Conservation (phyloP, 2,888 invertebrate genomes). For the Autographa gamma region DNA sequence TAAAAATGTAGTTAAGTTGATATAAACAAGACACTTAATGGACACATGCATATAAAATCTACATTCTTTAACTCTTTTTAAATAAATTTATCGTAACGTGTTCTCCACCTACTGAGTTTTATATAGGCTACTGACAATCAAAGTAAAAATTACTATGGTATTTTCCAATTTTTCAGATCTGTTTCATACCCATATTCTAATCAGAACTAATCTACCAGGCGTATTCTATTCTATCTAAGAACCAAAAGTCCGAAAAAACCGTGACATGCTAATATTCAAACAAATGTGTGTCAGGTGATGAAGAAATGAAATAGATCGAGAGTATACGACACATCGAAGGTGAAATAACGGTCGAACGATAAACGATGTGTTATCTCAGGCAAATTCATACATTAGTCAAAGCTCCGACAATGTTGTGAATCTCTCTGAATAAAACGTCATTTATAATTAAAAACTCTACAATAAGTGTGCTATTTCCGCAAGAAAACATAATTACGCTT, state of each 20-base stretch:
- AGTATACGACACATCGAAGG: constrained; percentile 21
- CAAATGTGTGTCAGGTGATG: constrained; percentile 10
- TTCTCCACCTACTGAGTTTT: neutral
- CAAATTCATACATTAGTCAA: constrained; percentile 20
- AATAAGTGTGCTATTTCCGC: constrained; percentile 8
- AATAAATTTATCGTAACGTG: neutral
- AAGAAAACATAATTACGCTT: constrained; percentile 17
- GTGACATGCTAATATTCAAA: neutral
- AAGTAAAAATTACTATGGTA: neutral
- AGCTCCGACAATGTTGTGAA: constrained; percentile 7
- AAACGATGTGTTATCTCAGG: constrained; percentile 39
- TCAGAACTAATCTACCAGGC: neutral
- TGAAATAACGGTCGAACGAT: constrained; percentile 28
- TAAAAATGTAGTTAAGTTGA: neutral
- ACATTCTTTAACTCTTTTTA: neutral
- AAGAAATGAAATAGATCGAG: neutral
- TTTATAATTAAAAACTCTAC: constrained; percentile 24
- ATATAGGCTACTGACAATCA: neutral
- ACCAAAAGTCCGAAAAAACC: neutral
- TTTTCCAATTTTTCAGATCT: neutral
- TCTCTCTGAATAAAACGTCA: constrained; percentile 9
- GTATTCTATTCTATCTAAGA: neutral
- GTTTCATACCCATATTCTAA: neutral
- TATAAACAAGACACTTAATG: neutral
- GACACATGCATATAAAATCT: neutral